Conservation (phyloP, 2,888 invertebrate genomes). For the Isotomurus palustris region DNA sequence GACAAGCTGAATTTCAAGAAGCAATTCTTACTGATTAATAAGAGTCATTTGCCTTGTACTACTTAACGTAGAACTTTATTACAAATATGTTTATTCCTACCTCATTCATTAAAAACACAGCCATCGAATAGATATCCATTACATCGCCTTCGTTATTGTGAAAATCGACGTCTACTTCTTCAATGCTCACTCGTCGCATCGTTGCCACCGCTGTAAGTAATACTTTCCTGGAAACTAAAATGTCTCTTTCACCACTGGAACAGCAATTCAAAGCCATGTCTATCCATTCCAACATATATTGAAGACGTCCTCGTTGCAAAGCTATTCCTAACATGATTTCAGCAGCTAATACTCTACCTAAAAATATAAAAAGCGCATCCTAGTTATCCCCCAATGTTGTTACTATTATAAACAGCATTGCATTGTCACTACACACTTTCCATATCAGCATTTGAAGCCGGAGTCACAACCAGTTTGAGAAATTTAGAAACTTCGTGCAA, state of each 20-base stretch:
- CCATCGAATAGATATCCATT: slow-evolving; percentile 54
- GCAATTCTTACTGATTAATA: too few relatives aligned
- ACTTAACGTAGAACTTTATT: neutral
- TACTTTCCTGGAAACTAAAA: slow-evolving; percentile 30
- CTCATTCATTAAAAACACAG: slow-evolving; percentile 57
- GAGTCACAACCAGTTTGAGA: slow-evolving; percentile 55
- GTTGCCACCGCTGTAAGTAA: slow-evolving; percentile 35
- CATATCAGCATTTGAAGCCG: slow-evolving; percentile 54
- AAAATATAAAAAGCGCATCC: slow-evolving; percentile 8
- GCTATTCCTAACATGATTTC: slow-evolving; percentile 59
- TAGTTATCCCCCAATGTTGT: too few relatives aligned
- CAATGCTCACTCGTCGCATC: slow-evolving; percentile 26
- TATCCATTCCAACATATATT: slow-evolving; percentile 61
- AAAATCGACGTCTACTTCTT: slow-evolving; percentile 30
- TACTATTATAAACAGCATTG: too few relatives aligned
- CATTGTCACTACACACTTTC: slow-evolving; percentile 46
- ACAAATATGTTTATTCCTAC: slow-evolving; percentile 3
- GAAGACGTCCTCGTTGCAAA: slow-evolving; percentile 59
- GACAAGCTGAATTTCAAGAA: too few relatives aligned
- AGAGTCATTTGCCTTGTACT: too few relatives aligned
- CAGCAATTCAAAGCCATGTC: slow-evolving; percentile 56
- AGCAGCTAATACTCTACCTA: slow-evolving; percentile 50
- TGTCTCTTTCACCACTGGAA: slow-evolving; percentile 32
- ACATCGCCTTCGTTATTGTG: slow-evolving; percentile 48
- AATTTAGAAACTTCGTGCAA: slow-evolving; percentile 57